Percentiles rank a stretch among this genome's conserved stretches.
Conservation (phyloP, 2,113 vertebrate species). For the Lagenorhynchus albirostris region DNA sequence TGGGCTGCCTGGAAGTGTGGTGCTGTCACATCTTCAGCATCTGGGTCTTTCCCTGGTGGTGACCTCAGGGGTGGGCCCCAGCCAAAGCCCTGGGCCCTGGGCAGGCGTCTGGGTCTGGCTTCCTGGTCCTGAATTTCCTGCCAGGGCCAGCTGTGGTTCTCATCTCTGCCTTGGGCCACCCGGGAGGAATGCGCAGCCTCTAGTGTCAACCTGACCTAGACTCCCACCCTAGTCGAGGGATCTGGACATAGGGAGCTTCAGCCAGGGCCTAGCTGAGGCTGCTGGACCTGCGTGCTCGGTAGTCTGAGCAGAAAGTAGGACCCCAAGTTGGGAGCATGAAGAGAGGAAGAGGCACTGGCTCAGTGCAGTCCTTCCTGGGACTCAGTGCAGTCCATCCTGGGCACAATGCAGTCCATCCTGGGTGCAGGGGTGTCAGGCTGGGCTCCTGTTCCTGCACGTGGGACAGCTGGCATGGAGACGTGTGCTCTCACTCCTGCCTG, state of each 20-base stretch:
- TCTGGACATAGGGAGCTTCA: background rate
- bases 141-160: background rate
- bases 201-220: background rate
- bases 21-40: background rate
- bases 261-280: background rate
- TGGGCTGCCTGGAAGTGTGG: background rate
- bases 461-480: accelerated
- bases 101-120: background rate
- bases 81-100: background rate
- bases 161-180: background rate
- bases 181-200: background rate
- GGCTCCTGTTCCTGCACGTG: too few species aligned
- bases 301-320: background rate
- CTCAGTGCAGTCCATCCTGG: background rate
- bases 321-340: background rate
- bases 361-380: background rate
- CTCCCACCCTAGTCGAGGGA: background rate
- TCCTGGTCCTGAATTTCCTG: background rate
- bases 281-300: background rate
- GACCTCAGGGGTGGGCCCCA: background rate
- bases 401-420: too few species aligned
- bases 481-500: background rate
- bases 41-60: background rate
- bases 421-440: background rate
- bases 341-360: background rate